A percentile compares a stretch with the other conserved stretches of the same genome.
These are phyloP conservation scores for Drosophila willistoni DNA, from an alignment of 1,140 invertebrate genomes.

Conservation along the genomic window DNA sequence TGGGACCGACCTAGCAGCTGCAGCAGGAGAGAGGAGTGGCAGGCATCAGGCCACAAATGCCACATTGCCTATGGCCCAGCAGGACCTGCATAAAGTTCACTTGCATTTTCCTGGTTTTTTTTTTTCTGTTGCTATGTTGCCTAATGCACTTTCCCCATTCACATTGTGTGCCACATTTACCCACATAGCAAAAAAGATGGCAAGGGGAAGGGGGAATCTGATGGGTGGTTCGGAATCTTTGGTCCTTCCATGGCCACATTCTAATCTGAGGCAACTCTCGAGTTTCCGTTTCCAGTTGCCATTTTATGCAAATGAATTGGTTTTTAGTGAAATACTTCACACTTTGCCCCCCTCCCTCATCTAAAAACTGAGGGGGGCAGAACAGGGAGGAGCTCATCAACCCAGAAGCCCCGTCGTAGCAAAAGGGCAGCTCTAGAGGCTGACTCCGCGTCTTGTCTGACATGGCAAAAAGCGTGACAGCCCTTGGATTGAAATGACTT, in stretches of 20 bases:
- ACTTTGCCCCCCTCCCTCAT: conserved; percentile 48
- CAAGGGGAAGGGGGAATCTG: not conserved
- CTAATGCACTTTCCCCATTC: conserved; percentile 77
- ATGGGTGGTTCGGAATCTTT: not conserved
- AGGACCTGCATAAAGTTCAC: conserved; percentile 63
- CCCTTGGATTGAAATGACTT: conserved; percentile 7
- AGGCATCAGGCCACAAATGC: conserved; percentile 61
- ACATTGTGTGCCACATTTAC: conserved; percentile 62
- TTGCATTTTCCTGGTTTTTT: not conserved
- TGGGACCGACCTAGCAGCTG: not conserved
- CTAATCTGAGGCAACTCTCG: conserved; percentile 52
- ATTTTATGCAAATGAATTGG: conserved; percentile 81
- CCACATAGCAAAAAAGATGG: conserved; percentile 46
- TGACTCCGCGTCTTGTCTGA: conserved; percentile 23
- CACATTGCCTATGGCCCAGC: conserved; percentile 63
- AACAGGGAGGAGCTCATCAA: not conserved
- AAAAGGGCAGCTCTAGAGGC: not conserved
- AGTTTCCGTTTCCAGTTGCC: conserved; percentile 49
- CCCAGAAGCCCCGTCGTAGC: not conserved
- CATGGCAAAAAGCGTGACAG: conserved; percentile 18
- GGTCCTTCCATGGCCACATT: conserved; percentile 44
- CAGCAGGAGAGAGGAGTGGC: conserved; percentile 6
- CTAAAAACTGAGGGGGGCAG: not conserved
- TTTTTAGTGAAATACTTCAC: conserved; percentile 78
- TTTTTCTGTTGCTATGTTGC: conserved; percentile 30